Evolutionary conservation across 2,888 invertebrate species (phyloP), one percentile per base, ranked within the genome.

Genomic region (Drosophila longiperda): DNA sequence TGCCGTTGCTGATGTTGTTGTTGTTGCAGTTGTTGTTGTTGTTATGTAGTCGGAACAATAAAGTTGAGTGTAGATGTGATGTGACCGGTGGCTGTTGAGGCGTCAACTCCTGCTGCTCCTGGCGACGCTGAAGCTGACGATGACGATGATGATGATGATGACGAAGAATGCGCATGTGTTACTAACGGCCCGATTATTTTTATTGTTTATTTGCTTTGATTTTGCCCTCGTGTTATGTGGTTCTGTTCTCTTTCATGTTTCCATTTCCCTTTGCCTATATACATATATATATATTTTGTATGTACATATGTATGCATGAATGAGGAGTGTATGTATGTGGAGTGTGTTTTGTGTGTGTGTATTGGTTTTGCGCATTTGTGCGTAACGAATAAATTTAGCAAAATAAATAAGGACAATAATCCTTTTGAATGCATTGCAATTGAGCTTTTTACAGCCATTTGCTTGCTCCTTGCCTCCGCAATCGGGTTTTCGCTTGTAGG

Each of bases 391-490:
- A 88, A 90, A 90, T 88, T 90, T 88, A 84, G 89, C 84, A 86
- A 90, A 88, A 90, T 87, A 89, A 90, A 89, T 90, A 88, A 88
- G 90, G 83, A 84, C 87, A 90, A 88, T 88, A 88, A 88, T 90
- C 88, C 89, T 82, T 86, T 90, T 88, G 87, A 85, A 90, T 87
- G 82, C 82, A 87, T 81, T 87, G 89, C 85, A 86, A 88, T 86
- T 86, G 85, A 88, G 89, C 89, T 87, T 83, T 85, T 88, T 80
- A 88, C 82, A 85, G 85, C 75, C 83, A 75, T 80, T 83, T 81
- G 72, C 68, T 81, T 58, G 66, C 60, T 53, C 66, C 55, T 55
- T 63, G 54, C 50, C 50, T 53, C 32, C 34, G 42, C 59, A 64
- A n/a, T 66, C 38, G 63, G 33, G 40, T 73, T 73, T 66, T 59